A percentile compares a stretch with the other conserved stretches of the same genome.
phyloP scores from a whole-genome alignment of 2,797 vertebrate species.

The Girardinus metallicus region DNA sequence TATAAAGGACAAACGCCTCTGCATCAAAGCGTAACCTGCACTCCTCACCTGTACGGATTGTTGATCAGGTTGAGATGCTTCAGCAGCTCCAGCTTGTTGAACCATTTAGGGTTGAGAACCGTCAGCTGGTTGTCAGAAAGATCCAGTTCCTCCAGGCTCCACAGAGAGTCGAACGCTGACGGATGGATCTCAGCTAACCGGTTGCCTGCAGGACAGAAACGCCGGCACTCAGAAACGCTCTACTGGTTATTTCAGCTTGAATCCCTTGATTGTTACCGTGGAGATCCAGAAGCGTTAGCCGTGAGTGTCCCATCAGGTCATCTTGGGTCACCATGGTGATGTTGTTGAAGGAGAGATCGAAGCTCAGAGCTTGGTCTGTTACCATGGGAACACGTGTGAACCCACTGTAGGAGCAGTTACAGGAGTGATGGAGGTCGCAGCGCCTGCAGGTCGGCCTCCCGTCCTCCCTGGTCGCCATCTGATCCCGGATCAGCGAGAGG shows the following conservation, averaged over 20 bases:
- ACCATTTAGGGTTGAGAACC: constrained; percentile 48
- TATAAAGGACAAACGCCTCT: neutral
- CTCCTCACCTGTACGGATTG: constrained; percentile 66
- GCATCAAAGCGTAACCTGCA: neutral
- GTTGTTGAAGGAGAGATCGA: constrained; percentile 64
- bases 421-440: constrained; percentile 46
- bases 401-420: constrained; percentile 50
- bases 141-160: constrained; percentile 58
- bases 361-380: constrained; percentile 30
- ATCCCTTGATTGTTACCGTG: constrained; percentile 27
- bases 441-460: constrained; percentile 9
- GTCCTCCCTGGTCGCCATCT: neutral
- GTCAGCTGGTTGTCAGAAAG: constrained; percentile 65
- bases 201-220: constrained; percentile 47
- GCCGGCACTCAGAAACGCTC: neutral
- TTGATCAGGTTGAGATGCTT: constrained; percentile 60
- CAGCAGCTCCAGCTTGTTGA: constrained; percentile 48
- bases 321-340: constrained; percentile 34
- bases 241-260: too few species aligned
- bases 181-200: constrained; percentile 38
- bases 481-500: constrained; percentile 9
- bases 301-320: constrained; percentile 26
- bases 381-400: constrained; percentile 48
- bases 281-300: constrained; percentile 42
- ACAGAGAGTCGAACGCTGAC: constrained; percentile 47